phyloP scores from a whole-genome alignment of 2,888 invertebrate genomes.

The Didymodactylos carnosus region DNA sequence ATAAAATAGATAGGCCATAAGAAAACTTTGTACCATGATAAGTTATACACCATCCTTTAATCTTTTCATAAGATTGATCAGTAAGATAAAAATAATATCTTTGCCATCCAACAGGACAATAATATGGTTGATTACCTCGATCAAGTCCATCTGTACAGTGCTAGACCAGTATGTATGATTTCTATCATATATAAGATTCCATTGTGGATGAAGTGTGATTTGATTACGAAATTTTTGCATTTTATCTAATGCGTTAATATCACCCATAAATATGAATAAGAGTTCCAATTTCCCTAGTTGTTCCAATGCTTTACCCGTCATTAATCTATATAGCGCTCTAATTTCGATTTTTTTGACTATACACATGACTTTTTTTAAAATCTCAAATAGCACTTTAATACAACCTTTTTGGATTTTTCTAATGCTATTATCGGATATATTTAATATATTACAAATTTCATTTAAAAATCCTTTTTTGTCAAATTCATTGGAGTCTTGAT shows the following conservation, averaged over 20 bases:
- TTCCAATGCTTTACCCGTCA: not conserved
- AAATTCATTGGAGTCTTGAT: not conserved
- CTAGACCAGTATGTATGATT: not conserved
- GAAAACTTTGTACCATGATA: not conserved
- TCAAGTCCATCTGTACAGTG: not conserved
- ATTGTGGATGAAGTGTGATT: not conserved
- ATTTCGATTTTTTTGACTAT: not conserved
- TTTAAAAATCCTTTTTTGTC: not conserved
- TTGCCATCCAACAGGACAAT: not conserved
- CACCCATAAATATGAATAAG: not conserved
- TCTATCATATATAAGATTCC: not conserved
- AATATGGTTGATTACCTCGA: not conserved
- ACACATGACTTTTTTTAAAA: not conserved
- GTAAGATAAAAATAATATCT: not conserved
- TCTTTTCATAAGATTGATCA: not conserved
- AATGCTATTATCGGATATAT: not conserved
- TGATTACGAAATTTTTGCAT: not conserved
- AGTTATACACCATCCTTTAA: not conserved
- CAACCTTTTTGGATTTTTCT: not conserved
- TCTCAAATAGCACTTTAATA: not conserved
- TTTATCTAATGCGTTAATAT: not conserved
- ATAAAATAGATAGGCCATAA: not conserved
- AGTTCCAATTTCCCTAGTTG: not conserved
- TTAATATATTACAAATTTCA: not conserved
- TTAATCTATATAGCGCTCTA: not conserved